Conservation (phyloP, 2,888 invertebrate genomes). For the Imbricaverruca yamaguchii region DNA sequence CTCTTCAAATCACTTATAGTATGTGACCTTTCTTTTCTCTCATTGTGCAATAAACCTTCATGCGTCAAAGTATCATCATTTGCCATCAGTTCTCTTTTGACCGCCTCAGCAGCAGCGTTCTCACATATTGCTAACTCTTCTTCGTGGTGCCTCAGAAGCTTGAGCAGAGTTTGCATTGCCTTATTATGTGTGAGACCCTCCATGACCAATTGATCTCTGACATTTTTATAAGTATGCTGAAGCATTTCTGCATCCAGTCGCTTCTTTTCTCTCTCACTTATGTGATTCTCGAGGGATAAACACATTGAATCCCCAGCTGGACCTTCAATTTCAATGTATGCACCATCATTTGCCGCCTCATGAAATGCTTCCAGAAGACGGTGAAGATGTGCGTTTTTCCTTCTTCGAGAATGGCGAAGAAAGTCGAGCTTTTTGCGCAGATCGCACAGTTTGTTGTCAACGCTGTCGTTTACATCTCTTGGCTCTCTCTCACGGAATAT, state of each 20-base stretch:
- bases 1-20: neutral
- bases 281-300: neutral
- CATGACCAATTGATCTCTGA: neutral
- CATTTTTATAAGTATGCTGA: neutral
- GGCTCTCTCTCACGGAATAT: neutral
- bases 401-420: neutral
- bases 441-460: neutral
- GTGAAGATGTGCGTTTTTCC: neutral
- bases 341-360: neutral
- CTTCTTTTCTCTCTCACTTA: neutral
- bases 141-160: neutral
- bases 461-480: neutral
- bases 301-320: neutral
- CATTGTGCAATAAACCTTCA: neutral
- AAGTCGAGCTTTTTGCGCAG: neutral
- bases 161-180: neutral
- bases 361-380: neutral
- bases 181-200: neutral
- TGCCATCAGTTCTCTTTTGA: neutral
- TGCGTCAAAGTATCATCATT: neutral
- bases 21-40: neutral
- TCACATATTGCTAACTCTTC: neutral
- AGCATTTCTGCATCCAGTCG: neutral
- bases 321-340: neutral
- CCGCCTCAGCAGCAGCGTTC: neutral